Conservation (phyloP, 2,797 vertebrate species). For the Falco columbarius region DNA sequence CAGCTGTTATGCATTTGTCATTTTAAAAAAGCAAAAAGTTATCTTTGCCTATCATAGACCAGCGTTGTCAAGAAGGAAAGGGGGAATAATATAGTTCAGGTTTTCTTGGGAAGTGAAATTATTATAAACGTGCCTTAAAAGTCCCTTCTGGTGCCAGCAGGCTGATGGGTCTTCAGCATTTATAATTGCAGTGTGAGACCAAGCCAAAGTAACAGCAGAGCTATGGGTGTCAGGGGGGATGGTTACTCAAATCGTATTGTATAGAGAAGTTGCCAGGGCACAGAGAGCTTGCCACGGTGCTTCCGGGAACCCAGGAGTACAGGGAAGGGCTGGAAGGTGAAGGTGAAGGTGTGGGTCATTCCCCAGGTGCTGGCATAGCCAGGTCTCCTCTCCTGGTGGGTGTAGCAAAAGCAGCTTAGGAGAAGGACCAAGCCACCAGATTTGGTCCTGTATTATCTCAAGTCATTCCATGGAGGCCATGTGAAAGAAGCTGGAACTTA, state of each 20-base stretch:
- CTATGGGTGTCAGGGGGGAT: not conserved
- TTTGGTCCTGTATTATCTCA: not conserved
- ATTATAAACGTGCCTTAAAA: not conserved
- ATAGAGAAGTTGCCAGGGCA: not conserved
- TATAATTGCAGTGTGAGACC: not conserved
- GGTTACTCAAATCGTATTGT: not conserved
- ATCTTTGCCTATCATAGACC: not conserved
- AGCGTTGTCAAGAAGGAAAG: not conserved
- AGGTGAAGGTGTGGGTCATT: not conserved
- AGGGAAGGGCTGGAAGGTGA: not conserved
- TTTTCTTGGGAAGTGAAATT: not conserved
- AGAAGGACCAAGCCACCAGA: not conserved
- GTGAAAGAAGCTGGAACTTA: not conserved
- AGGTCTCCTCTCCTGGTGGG: not conserved
- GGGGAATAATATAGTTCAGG: not conserved
- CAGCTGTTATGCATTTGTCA: not conserved
- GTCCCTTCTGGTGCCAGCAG: not conserved
- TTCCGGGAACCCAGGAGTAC: not conserved
- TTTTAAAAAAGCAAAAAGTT: not conserved
- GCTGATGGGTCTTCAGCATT: not conserved
- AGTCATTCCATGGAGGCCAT: not conserved
- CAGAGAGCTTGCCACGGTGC: not conserved
- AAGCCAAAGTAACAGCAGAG: not conserved
- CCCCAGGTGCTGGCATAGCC: not conserved
- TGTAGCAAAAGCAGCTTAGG: not conserved